Conservation (phyloP, 2,113 vertebrate species). For the Cinclus mexicanus region DNA sequence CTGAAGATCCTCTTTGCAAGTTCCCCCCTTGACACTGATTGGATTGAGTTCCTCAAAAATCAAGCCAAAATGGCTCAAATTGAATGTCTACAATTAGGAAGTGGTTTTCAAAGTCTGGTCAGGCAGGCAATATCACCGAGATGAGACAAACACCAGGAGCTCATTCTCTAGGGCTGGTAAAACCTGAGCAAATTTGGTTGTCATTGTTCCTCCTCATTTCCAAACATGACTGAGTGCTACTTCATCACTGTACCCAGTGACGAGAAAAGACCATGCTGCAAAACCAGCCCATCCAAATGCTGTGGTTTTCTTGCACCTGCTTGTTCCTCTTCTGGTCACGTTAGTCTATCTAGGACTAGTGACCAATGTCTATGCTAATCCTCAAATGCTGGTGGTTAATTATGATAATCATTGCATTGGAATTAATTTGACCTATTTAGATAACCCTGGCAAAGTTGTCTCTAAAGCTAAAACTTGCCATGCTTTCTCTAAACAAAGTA, state of each 20-base stretch:
- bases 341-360: not conserved
- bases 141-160: not conserved
- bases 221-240: not conserved
- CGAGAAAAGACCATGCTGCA: not conserved
- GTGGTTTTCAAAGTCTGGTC: not conserved
- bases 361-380: not conserved
- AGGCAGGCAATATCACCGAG: not conserved
- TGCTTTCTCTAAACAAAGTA: not conserved
- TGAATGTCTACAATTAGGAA: not conserved
- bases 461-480: not conserved
- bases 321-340: not conserved
- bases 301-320: not conserved
- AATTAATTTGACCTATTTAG: not conserved
- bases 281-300: not conserved
- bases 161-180: not conserved
- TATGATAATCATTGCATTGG: not conserved
- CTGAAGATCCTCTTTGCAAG: not conserved
- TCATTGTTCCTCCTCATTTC: not conserved
- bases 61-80: not conserved
- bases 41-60: not conserved
- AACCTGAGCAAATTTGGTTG: not conserved
- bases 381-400: not conserved
- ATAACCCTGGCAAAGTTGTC: not conserved
- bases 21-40: not conserved
- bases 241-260: accelerated